Base-by-base conservation (phyloP, 1,140 invertebrate species). In the Parasteatoda tepidariorum region DNA sequence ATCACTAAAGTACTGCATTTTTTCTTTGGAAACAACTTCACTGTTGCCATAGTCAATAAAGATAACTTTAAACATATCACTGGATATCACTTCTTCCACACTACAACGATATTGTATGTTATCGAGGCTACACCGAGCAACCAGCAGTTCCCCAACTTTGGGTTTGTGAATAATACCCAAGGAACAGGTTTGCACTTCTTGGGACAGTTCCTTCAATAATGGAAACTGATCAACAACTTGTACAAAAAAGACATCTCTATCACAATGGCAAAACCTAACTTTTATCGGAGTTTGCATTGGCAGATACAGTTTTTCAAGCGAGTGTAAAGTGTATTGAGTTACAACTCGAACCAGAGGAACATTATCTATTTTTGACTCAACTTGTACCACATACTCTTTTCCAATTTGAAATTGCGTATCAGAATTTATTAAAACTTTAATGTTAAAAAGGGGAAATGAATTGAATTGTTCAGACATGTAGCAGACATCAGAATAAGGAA, bases 41-140 rank as follows among this genome's bases (percentile, higher is more conserved):
- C 24, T 48, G 34, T 79, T 79, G 15, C 75, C 75, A 67, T 57
- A 79, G 38, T 79, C 75, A n/a, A 79, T 13, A 55, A 67, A 68
- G 7, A 48, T n/a, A 30, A 79, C 26, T 54, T 38, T 67, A 54
- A 24, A 79, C 5, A 4, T 68, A 18, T 79, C 62, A 34, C 18
- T 7, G 24, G 62, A 26, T 1, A 68, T 2, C 22, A 68, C 30
- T 57, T 79, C 64, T 67, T 55, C 64, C 22, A 79, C 48, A 68
- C 75, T 55, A 22, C 62, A 31, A n/a, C 75, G 62, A 38, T 79
- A 79, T 64, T 64, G 68, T 6, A 6, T 9, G 13, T 38, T 62
- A 68, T 67, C 30, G 9, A 13, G 15, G 9, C n/a, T 9, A 38
- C 41, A 48, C 26, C 34, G 22, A 7, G 62, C 64, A 67, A 34